Evolutionary conservation across 2,113 vertebrate genomes (phyloP), one percentile per base, ranked within the genome.

Genomic region (Gallinago media): DNA sequence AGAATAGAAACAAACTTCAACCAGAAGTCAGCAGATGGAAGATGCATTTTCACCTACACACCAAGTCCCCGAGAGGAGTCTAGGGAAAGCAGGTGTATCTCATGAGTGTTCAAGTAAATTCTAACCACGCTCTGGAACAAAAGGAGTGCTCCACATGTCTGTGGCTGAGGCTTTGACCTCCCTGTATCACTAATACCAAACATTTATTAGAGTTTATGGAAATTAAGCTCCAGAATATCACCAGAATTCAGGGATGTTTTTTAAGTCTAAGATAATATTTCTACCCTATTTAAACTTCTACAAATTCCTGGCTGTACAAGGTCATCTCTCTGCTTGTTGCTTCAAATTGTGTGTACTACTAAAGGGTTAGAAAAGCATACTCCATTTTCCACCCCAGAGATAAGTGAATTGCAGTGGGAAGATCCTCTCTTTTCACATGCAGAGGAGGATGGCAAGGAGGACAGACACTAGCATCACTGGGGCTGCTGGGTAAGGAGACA

Each of bases 31-130:
- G 61, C 68, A 90, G 79, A 94, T 66, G 70, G 75, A 50, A 86
- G 49, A 75, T 47, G 17, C n/a, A 75, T 87, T 91, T 91, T 78
- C 52, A 49, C n/a, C 9, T 71, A 9, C 12, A n/a, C 0, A 34
- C 85, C 9, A 12, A 67, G 56, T 38, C 52, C 13, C 54, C 36
- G 83, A 67, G 46, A 81, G n/a, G 6, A 91, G 44, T 55, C 94
- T 91, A 92, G 79, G 70, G 75, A 91, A 95, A 94, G 68, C 92
- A 97, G 88, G 90, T 96, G 88, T 75, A 22, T 56, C 84, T 95
- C n/a, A 38, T 29, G 72, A 93, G 65, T 3, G 2, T 20, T 68
- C 73, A 46, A 73, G 50, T 61, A 80, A 92, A 77, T 74, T 76
- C 59, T 19, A 86, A 8, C 44, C 44, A 34, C 8, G 11, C 47